Conservation (phyloP, 2,113 vertebrate genomes). For the Odontophorus gujanensis region DNA sequence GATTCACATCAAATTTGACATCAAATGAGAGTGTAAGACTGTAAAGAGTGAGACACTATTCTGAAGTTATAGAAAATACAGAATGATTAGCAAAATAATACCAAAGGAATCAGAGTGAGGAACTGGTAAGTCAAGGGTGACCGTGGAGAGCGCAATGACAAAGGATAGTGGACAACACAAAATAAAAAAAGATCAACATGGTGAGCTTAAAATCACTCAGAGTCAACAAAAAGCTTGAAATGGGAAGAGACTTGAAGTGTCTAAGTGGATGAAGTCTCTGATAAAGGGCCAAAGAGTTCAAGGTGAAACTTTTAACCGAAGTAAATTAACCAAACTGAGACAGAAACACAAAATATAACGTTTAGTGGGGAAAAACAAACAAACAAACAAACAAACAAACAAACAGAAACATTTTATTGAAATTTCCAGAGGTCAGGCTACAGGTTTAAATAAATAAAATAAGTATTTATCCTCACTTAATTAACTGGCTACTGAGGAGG, state of each 20-base stretch:
- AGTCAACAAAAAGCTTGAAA: neutral
- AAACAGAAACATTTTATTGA: neutral
- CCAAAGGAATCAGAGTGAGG: neutral
- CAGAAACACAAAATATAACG: neutral
- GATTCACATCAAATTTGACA: neutral
- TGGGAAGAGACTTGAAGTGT: neutral
- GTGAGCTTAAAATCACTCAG: neutral
- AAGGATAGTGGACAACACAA: neutral
- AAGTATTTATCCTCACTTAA: no score
- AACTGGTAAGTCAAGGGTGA: neutral
- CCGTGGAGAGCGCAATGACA: neutral
- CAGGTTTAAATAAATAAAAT: neutral
- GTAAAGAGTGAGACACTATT: neutral
- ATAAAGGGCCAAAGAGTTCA: neutral
- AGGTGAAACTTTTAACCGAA: neutral
- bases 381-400: neutral
- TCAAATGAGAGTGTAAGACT: neutral
- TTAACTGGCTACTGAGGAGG: no score
- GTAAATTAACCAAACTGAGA: no score
- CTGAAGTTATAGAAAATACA: neutral
- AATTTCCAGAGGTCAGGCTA: neutral
- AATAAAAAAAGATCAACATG: neutral
- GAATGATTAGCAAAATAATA: neutral
- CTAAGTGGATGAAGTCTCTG: neutral
- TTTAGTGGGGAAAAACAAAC: neutral